A percentile compares a stretch with the other conserved stretches of the same genome.
Conservation (phyloP, 2,888 invertebrate genomes). For the Volucella inanis region DNA sequence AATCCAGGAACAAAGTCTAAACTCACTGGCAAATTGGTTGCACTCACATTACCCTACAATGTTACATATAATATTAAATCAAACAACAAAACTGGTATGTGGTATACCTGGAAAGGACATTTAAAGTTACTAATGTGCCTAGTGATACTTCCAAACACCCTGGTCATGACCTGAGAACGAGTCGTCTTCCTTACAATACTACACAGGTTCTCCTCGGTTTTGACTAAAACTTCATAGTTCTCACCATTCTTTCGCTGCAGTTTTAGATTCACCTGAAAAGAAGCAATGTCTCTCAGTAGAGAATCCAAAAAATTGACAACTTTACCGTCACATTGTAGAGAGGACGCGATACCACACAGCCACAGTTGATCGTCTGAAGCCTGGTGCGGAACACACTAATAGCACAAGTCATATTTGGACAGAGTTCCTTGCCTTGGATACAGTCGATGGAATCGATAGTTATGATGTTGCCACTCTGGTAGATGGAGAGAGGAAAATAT, state of each 20-base stretch:
- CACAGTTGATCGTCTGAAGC: slow-evolving; percentile 41
- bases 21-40: slow-evolving; percentile 35
- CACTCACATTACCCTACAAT: slow-evolving; percentile 51
- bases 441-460: slow-evolving; percentile 44
- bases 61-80: neutral
- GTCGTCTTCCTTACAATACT: slow-evolving; percentile 1
- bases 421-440: slow-evolving; percentile 28
- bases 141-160: slow-evolving; percentile 20
- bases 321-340: slow-evolving; percentile 36
- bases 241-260: slow-evolving; percentile 16
- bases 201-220: slow-evolving; percentile 21
- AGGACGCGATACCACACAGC: slow-evolving; percentile 44
- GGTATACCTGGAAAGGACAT: slow-evolving; percentile 53
- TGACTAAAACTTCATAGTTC: slow-evolving; percentile 24
- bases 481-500: neutral
- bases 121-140: slow-evolving; percentile 23
- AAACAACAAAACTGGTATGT: neutral
- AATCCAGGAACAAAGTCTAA: slow-evolving; percentile 46
- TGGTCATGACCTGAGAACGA: slow-evolving; percentile 19
- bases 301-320: no score
- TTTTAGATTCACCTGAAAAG: slow-evolving; percentile 19
- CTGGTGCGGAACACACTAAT: slow-evolving; percentile 32
- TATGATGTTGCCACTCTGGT: slow-evolving; percentile 34
- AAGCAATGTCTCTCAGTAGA: neutral
- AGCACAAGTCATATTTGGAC: slow-evolving; percentile 33